Evolutionary conservation across 2,113 vertebrate genomes (phyloP), one percentile per base, ranked within the genome.

Genomic region (Collichthys lucidus): DNA sequence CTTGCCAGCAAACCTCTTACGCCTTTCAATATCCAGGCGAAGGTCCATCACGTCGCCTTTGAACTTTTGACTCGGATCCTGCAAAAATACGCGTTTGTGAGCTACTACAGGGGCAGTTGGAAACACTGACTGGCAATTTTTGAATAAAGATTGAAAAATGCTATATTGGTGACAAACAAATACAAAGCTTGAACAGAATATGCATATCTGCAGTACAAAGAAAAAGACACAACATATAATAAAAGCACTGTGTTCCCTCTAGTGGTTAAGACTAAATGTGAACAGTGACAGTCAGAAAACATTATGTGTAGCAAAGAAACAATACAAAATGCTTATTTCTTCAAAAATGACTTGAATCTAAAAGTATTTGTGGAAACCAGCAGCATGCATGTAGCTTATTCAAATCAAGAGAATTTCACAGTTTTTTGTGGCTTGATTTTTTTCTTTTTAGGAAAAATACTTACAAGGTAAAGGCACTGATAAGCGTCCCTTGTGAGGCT

Each of bases 401-500:
- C 52, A 86, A 74, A 88, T 46, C 46, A 73, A 88, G 40, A 68
- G 1, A 77, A 70, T 83, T 74, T 85, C 59, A 91, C 84, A 89
- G 52, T 57, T 79, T 42, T 89, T 88, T 90, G 90, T 86, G 80
- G 85, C 84, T 92, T 90, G 83, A 88, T 83, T 90, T 86, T 88
- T 84, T 80, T 86, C 76, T 88, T 85, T 87, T 90, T 93, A 95
- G 92, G 83, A 94, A 91, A 97, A 94, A 98, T 99, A 98, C 98
- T 99, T 98, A 99, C 98, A 97, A 89, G 92, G 88, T 88, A 91
- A 98, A 96, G 89, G 87, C 83, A 94, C 81, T 86, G 95, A 96
- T 96, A 97, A 97, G 96, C 96, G 95, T 98, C 96, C 96, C 96
- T 95, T 96, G 96, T 98, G 96, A 97, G 88, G 98, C 97, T 98